phyloP scores from a whole-genome alignment of 1,140 invertebrate genomes.

The Leptinotarsa lineolata region DNA sequence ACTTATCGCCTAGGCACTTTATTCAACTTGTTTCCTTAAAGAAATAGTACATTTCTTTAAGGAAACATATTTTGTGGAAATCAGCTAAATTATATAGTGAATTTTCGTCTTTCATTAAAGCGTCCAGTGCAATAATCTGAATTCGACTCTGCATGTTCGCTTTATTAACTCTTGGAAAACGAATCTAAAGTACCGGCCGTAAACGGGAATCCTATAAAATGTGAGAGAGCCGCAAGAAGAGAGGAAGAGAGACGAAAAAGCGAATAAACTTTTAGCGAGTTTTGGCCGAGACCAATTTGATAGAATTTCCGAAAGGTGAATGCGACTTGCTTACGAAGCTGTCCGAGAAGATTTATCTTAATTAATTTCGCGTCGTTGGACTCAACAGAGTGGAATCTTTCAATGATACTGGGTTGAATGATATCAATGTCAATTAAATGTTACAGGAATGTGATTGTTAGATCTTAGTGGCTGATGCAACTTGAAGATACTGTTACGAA shows the following conservation, averaged over 20 bases:
- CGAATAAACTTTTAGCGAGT: constrained; percentile 2
- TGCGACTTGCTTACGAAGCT: background rate
- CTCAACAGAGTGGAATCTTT: too few relatives aligned
- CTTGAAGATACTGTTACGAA: too few relatives aligned
- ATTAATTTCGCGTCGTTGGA: constrained; percentile 1
- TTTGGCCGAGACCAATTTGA: background rate
- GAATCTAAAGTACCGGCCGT: background rate
- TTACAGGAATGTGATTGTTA: too few relatives aligned
- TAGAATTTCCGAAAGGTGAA: constrained; percentile 8
- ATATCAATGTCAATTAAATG: too few relatives aligned
- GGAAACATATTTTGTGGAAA: too few relatives aligned
- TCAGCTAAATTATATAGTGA: too few relatives aligned
- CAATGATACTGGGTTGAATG: background rate
- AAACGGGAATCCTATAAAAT: background rate
- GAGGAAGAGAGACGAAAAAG: background rate
- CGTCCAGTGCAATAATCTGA: background rate
- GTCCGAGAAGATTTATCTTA: background rate
- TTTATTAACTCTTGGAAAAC: constrained; percentile 2
- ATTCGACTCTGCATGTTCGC: background rate
- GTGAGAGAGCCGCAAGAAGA: background rate
- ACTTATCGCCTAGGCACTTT: too few relatives aligned
- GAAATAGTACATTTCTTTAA: too few relatives aligned
- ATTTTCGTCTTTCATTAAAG: too few relatives aligned
- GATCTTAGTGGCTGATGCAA: too few relatives aligned
- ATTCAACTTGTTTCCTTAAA: too few relatives aligned